Base-by-base conservation (phyloP, 1,140 invertebrate genomes). In the Cydia strobilella region DNA sequence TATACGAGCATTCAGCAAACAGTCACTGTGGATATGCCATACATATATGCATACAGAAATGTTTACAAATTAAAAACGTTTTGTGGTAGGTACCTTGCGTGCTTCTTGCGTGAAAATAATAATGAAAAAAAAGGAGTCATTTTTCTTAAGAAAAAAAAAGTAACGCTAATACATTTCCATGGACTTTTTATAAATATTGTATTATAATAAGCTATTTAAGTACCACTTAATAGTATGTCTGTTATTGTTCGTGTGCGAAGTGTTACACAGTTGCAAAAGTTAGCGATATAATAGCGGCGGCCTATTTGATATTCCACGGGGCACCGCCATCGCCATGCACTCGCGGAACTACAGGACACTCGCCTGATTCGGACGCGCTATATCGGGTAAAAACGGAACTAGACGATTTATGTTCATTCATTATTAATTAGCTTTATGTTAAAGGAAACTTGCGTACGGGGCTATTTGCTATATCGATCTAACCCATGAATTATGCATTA, bases 381-480 rank as follows among this genome's bases (percentile, higher is more conserved):
- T 69, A 69, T 69, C 65, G 65, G 65, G 65, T 20, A 69, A 69
- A 69, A 69, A 69, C 65, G 65, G 65, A 69, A 69, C 65, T 69
- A 10, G 65, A 69, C 65, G 65, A 69, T 69, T 69, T 69, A 69
- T 69, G 65, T 69, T 69, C 65, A 69, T 69, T 69, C 65, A 69
- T 69, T 69, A 69, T 69, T 69, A 69, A 69, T 69, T 69, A 69
- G 65, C 65, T 69, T 66, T 69, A 69, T 69, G 65, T 18, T 35
- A 69, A 69, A 69, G 65, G 65, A 69, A 69, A 69, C 65, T 69
- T 69, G 65, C 65, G 65, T 69, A 69, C 65, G 65, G 65, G 65
- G 65, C 65, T 69, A 69, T 69, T 69, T 69, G 65, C 65, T 69
- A 69, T 39, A 18, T 69, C 31, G 65, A 69, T 35, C 65, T 69